Evolutionary conservation across 2,888 invertebrate genomes (phyloP).

Genomic region (Ceriagrion tenellum): DNA sequence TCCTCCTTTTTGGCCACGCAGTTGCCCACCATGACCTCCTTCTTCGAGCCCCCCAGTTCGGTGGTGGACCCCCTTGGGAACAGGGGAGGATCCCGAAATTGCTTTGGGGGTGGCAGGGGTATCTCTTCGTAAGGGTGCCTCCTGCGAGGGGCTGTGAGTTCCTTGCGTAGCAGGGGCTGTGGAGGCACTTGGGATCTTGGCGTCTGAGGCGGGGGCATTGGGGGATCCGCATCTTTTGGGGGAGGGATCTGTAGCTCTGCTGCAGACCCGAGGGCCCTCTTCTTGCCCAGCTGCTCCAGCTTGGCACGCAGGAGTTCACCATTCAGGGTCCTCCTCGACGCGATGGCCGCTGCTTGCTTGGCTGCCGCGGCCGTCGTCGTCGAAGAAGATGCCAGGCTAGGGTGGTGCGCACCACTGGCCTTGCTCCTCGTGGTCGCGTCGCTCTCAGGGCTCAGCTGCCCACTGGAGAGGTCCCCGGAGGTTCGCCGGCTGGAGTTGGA

Average conservation of each 20-base stretch:
- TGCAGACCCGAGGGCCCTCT: constrained; percentile 48
- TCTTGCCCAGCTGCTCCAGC: constrained; percentile 56
- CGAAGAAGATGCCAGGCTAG: background rate
- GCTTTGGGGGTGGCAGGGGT: constrained; percentile 88
- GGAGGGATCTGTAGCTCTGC: background rate
- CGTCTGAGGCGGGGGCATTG: constrained; percentile 42
- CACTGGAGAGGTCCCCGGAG: constrained; percentile 78
- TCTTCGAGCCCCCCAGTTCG: background rate
- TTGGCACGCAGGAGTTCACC: constrained; percentile 62
- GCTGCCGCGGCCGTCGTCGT: background rate
- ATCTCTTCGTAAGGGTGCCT: constrained; percentile 80
- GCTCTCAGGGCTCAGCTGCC: constrained; percentile 74
- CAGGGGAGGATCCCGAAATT: constrained; percentile 89
- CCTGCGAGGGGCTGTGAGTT: constrained; percentile 25
- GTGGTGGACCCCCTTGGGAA: constrained; percentile 84
- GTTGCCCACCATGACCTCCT: constrained; percentile 17
- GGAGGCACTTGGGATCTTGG: constrained; percentile 55
- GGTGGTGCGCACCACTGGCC: constrained; percentile 67
- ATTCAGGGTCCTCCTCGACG: constrained; percentile 53
- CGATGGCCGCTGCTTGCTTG: constrained; percentile 47
- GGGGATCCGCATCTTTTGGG: constrained; percentile 36
- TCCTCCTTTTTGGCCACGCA: constrained; percentile 29
- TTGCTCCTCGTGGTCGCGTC: constrained; percentile 74
- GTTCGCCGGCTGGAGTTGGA: constrained; percentile 83
- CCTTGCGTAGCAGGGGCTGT: constrained; percentile 47